phyloP scores from a whole-genome alignment of 2,888 invertebrate species.

The Hipparchia semele region DNA sequence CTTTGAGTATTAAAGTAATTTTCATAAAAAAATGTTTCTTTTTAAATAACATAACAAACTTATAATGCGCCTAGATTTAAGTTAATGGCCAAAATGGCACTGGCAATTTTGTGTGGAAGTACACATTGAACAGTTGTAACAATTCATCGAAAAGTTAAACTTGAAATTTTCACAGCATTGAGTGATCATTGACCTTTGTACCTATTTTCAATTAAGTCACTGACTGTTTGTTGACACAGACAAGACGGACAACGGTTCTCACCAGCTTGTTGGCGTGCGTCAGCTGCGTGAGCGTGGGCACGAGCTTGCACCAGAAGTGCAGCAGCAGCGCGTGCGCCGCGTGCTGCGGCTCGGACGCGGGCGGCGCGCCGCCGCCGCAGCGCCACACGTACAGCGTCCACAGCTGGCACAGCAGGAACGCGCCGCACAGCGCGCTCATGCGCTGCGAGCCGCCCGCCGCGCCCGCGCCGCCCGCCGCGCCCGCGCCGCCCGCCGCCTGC shows the following conservation, averaged over 20 bases:
- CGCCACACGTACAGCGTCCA: conserved; percentile 99
- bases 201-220: too few species aligned
- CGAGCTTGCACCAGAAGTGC: conserved; percentile 99
- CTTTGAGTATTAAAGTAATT: too few species aligned
- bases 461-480: conserved; percentile 86
- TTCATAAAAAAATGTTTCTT: too few species aligned
- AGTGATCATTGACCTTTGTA: too few species aligned
- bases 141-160: too few species aligned
- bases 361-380: conserved; percentile 83
- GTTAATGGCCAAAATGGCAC: too few species aligned
- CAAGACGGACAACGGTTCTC: conserved; percentile 53
- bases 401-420: conserved; percentile 98
- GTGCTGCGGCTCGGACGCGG: conserved; percentile 58
- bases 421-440: conserved; percentile 98
- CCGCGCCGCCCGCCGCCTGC: conserved; percentile 92
- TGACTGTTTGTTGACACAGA: too few species aligned
- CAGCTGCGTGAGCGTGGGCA: conserved; percentile 96
- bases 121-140: too few species aligned
- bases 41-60: too few species aligned
- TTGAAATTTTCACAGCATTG: too few species aligned
- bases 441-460: conserved; percentile 88
- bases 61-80: too few species aligned
- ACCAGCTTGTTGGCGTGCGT: conserved; percentile 91
- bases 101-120: too few species aligned
- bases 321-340: conserved; percentile 92